These are phyloP conservation scores for Zophobas atratus DNA, from an alignment of 1,140 invertebrate genomes.

Conservation along the genomic window DNA sequence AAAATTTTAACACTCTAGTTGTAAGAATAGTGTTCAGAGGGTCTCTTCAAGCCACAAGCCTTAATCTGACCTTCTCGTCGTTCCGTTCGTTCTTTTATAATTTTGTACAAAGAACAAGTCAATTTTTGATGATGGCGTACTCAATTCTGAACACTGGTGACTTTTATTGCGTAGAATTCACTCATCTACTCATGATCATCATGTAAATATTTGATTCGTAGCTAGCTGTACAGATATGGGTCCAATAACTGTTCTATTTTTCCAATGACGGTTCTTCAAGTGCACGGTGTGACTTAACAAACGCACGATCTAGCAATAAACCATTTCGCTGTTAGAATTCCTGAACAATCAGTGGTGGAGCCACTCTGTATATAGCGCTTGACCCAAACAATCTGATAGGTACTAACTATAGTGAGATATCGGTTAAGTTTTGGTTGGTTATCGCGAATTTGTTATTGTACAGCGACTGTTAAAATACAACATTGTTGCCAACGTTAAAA, in stretches of 20 bases:
- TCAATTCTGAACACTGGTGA: slow-evolving; percentile 44
- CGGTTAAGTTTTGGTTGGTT: slow-evolving; percentile 19
- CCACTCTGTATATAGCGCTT: slow-evolving; percentile 21
- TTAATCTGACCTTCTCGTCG: slow-evolving; percentile 37
- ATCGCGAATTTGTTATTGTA: slow-evolving; percentile 36
- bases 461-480: slow-evolving; percentile 5
- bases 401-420: slow-evolving; percentile 45
- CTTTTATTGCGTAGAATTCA: slow-evolving; percentile 12
- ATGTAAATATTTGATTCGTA: slow-evolving; percentile 43
- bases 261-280: slow-evolving; percentile 36
- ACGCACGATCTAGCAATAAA: slow-evolving; percentile 44
- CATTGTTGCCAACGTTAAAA: slow-evolving; percentile 39
- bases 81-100: slow-evolving; percentile 12
- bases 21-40: slow-evolving; percentile 33
- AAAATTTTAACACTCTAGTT: slow-evolving; percentile 29
- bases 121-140: slow-evolving; percentile 40
- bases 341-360: slow-evolving; percentile 23
- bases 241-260: slow-evolving; percentile 55
- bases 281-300: slow-evolving; percentile 49
- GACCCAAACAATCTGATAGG: slow-evolving; percentile 37
- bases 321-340: slow-evolving; percentile 17
- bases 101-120: slow-evolving; percentile 41
- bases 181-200: slow-evolving; percentile 32
- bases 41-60: slow-evolving; percentile 33
- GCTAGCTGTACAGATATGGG: slow-evolving; percentile 52